These are phyloP conservation scores for Iselma pallidipennis DNA, from an alignment of 2,888 invertebrate species.

Conservation along the genomic window DNA sequence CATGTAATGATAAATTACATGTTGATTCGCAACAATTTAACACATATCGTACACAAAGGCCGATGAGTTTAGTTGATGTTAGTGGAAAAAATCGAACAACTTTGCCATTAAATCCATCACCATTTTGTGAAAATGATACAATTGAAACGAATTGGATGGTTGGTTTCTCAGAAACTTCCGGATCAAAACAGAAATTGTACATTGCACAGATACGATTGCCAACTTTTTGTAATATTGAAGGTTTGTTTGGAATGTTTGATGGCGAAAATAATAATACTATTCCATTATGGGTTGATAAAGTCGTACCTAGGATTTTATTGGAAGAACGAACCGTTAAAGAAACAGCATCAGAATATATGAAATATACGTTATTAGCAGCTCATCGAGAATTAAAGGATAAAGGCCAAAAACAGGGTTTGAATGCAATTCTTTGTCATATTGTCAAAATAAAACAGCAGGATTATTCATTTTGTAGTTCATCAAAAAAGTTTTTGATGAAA, in stretches of 20 bases:
- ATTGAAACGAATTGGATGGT: conserved; percentile 75
- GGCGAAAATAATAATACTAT: conserved; percentile 73
- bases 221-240: conserved; percentile 79
- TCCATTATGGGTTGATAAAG: conserved; percentile 71
- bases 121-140: conserved; percentile 61
- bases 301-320: conserved; percentile 76
- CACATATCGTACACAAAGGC: conserved; percentile 76
- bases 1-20: conserved; percentile 79
- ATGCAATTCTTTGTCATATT: conserved; percentile 74
- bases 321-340: conserved; percentile 83
- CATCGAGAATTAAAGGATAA: conserved; percentile 76
- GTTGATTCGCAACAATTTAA: conserved; percentile 83
- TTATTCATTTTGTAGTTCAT: conserved; percentile 64
- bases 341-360: conserved; percentile 80
- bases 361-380: conserved; percentile 79
- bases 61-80: conserved; percentile 82
- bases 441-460: conserved; percentile 64
- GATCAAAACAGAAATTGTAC: conserved; percentile 71
- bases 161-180: conserved; percentile 85
- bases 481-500: conserved; percentile 69
- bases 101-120: conserved; percentile 62
- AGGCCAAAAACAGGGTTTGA: conserved; percentile 74
- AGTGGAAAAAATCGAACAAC: conserved; percentile 76
- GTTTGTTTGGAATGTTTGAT: conserved; percentile 82
- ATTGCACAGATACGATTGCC: conserved; percentile 78